A percentile compares a stretch with the other conserved stretches of the same genome.
These are phyloP conservation scores for Plagodis pulveraria DNA, from an alignment of 2,888 invertebrate species.

Conservation along the genomic window DNA sequence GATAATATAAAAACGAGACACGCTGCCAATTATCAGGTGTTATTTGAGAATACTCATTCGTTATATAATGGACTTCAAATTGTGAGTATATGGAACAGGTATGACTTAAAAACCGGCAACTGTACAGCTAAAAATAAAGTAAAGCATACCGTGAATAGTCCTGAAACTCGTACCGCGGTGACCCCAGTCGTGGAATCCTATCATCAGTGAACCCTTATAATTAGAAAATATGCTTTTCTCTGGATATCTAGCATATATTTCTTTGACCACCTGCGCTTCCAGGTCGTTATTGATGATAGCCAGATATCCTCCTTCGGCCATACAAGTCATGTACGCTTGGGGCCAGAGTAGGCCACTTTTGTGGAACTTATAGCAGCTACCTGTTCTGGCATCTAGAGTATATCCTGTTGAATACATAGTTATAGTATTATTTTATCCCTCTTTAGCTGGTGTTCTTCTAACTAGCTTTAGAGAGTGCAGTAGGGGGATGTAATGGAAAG, in stretches of 20 bases:
- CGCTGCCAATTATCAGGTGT: too few relatives aligned
- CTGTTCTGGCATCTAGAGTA: slow-evolving; percentile 42
- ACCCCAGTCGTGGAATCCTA: slow-evolving; percentile 50
- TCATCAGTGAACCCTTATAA: slow-evolving; percentile 29
- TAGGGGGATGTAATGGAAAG: too few relatives aligned
- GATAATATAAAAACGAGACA: too few relatives aligned
- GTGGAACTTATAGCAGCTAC: slow-evolving; percentile 56
- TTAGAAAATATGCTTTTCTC: slow-evolving; percentile 28
- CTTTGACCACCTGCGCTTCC: slow-evolving; percentile 44
- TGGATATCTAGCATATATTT: slow-evolving; percentile 39
- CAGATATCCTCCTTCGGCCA: slow-evolving; percentile 57
- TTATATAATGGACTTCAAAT: too few relatives aligned
- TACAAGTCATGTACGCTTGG: slow-evolving; percentile 54
- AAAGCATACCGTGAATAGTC: slow-evolving; percentile 48
- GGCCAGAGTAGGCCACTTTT: slow-evolving; percentile 47
- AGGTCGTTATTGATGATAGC: slow-evolving; percentile 53
- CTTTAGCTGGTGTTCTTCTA: too few relatives aligned
- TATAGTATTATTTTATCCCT: neutral
- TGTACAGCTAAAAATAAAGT: too few relatives aligned
- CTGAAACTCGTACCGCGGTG: slow-evolving; percentile 44
- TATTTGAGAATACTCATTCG: too few relatives aligned
- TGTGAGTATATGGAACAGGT: too few relatives aligned
- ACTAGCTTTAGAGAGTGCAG: too few relatives aligned
- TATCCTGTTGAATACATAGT: slow-evolving; percentile 14
- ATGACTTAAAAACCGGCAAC: too few relatives aligned